These are phyloP conservation scores for Drosophila parthenogenetica DNA, from an alignment of 2,888 invertebrate species.

Conservation along the genomic window DNA sequence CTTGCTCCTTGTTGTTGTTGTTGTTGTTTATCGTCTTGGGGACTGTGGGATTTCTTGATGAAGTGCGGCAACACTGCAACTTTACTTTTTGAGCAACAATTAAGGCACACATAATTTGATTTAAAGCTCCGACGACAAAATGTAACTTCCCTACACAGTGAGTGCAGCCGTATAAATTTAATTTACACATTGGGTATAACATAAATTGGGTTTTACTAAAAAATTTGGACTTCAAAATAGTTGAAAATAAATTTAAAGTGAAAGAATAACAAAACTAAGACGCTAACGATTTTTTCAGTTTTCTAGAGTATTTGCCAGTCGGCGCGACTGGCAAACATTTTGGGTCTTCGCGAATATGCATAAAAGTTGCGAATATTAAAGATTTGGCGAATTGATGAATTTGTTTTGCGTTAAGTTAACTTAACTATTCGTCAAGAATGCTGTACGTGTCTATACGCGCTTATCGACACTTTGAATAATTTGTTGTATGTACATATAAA, in stretches of 20 bases:
- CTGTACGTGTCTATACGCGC: conserved; percentile 42
- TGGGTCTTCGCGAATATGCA: not conserved
- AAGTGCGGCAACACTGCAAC: conserved; percentile 58
- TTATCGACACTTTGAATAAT: conserved; percentile 49
- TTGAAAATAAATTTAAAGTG: not conserved
- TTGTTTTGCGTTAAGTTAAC: not conserved
- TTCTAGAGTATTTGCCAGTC: not conserved
- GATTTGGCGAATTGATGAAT: not conserved
- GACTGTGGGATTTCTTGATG: conserved; percentile 24
- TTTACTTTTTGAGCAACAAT: conserved; percentile 46
- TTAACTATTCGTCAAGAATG: conserved; percentile 18
- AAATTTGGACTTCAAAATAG: not conserved
- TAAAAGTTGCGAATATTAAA: conserved; percentile 16
- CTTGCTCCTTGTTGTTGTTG: not conserved
- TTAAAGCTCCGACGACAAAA: conserved; percentile 5
- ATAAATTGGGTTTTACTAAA: not conserved
- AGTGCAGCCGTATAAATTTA: not conserved
- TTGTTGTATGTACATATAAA: conserved; percentile 29
- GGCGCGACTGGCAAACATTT: not conserved
- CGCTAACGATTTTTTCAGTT: not conserved
- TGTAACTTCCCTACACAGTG: not conserved
- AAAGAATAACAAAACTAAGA: no score
- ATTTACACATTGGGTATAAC: not conserved
- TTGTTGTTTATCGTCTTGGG: conserved; percentile 22
- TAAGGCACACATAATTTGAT: conserved; percentile 44